These are phyloP conservation scores for Cuculus canorus DNA, from an alignment of 2,797 vertebrate species.

Conservation along the genomic window DNA sequence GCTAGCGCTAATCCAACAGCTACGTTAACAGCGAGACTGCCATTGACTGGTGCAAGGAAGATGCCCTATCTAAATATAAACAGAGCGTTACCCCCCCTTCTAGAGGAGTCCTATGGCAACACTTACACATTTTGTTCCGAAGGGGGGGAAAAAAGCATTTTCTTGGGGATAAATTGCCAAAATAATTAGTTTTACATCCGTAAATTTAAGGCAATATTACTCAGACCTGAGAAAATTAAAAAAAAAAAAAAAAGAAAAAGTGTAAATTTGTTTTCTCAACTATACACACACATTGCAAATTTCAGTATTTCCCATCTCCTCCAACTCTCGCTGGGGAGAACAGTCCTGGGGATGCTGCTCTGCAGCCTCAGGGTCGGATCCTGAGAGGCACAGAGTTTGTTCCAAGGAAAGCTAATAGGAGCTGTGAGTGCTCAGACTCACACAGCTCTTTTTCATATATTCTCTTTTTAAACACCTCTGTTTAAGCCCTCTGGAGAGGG, in stretches of 20 bases:
- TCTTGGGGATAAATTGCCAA: conserved; percentile 55
- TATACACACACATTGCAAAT: background rate
- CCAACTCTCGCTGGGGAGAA: background rate
- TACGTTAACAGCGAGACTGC: conserved; percentile 67
- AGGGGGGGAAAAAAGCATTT: conserved; percentile 36
- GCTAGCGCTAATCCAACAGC: conserved; percentile 71
- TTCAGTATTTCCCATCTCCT: background rate
- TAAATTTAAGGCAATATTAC: conserved; percentile 78
- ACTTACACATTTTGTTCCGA: conserved; percentile 9
- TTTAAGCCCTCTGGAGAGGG: background rate
- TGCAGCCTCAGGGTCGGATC: background rate
- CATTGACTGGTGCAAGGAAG: conserved; percentile 45
- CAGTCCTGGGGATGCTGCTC: background rate
- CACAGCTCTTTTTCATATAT: background rate
- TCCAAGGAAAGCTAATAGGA: background rate
- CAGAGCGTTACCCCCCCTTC: conserved; percentile 31
- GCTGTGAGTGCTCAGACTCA: background rate
- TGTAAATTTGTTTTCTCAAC: conserved; percentile 33
- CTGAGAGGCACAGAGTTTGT: background rate
- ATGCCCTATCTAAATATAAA: conserved; percentile 45
- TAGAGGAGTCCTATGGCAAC: conserved; percentile 48
- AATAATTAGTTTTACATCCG: conserved; percentile 33
- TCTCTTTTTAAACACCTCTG: background rate
- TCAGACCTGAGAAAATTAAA: conserved; percentile 63
- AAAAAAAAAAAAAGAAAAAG: background rate